Evolutionary conservation across 1,140 invertebrate species (phyloP).

Genomic region (Drosophila yakuba): DNA sequence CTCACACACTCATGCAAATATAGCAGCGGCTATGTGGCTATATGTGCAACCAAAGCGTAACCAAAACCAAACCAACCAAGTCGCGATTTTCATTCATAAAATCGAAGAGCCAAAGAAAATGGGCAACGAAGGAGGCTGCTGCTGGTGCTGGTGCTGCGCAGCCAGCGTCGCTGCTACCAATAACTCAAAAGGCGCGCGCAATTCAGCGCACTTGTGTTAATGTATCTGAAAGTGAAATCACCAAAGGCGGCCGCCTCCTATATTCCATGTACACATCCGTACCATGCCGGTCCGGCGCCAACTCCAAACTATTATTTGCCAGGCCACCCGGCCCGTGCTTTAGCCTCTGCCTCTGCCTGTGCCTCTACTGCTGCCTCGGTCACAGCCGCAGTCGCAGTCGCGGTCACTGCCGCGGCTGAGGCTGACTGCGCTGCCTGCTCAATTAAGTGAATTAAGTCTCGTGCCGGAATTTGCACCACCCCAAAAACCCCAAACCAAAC

Average conservation of each 20-base stretch:
- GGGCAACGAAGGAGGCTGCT: slow-evolving; percentile 42
- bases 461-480: slow-evolving; percentile 76
- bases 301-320: slow-evolving; percentile 72
- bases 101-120: slow-evolving; percentile 77
- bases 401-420: not conserved
- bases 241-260: slow-evolving; percentile 23
- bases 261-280: slow-evolving; percentile 16
- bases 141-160: slow-evolving; percentile 19
- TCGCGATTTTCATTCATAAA: slow-evolving; percentile 79
- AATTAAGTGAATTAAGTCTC: slow-evolving; percentile 80
- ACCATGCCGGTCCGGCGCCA: slow-evolving; percentile 62
- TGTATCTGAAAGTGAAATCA: slow-evolving; percentile 80
- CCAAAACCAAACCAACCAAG: slow-evolving; percentile 57
- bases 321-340: slow-evolving; percentile 31
- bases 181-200: slow-evolving; percentile 77
- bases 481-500: slow-evolving; percentile 18
- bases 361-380: not conserved
- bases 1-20: slow-evolving; percentile 64
- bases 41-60: slow-evolving; percentile 50
- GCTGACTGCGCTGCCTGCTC: slow-evolving; percentile 54
- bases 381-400: not conserved
- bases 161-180: slow-evolving; percentile 55
- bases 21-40: slow-evolving; percentile 27
- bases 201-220: slow-evolving; percentile 72
- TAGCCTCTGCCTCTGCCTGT: not conserved